Percentiles rank a stretch among this genome's conserved stretches.
Conservation (phyloP, 2,888 invertebrate species). For the Campopleginae sp. region DNA sequence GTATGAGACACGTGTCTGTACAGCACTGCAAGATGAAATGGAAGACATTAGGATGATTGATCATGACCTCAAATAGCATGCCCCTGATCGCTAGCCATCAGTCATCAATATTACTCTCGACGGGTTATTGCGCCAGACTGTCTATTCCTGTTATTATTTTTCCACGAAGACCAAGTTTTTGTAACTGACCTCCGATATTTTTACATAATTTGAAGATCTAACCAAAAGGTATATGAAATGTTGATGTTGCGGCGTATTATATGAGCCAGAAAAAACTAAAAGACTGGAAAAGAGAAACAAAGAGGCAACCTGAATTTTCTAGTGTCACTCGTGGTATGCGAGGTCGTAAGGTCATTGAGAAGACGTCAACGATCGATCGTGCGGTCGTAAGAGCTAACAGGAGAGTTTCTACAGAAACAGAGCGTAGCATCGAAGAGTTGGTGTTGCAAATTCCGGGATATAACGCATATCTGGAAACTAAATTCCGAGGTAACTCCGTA, state of each 20-base stretch:
- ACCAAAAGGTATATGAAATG: not conserved
- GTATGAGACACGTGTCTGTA: slow-evolving; percentile 36
- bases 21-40: slow-evolving; percentile 29
- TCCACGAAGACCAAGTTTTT: not conserved
- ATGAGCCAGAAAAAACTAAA: not conserved
- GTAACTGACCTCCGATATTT: slow-evolving; percentile 26
- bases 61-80: slow-evolving; percentile 21
- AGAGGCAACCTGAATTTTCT: slow-evolving; percentile 16
- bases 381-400: slow-evolving; percentile 36
- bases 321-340: slow-evolving; percentile 37
- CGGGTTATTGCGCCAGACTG: slow-evolving; percentile 19
- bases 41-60: slow-evolving; percentile 52
- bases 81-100: slow-evolving; percentile 35
- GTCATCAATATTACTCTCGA: slow-evolving; percentile 6
- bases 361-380: slow-evolving; percentile 60
- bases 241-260: not conserved
- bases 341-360: slow-evolving; percentile 58
- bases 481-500: not conserved
- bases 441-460: not conserved
- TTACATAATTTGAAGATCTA: not conserved
- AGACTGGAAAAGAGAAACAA: slow-evolving; percentile 7
- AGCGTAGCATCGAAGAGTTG: not conserved
- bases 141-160: not conserved
- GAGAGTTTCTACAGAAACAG: slow-evolving; percentile 23
- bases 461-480: not conserved